These are phyloP conservation scores for Drosophila asahinai DNA, from an alignment of 1,140 invertebrate species.

Conservation along the genomic window DNA sequence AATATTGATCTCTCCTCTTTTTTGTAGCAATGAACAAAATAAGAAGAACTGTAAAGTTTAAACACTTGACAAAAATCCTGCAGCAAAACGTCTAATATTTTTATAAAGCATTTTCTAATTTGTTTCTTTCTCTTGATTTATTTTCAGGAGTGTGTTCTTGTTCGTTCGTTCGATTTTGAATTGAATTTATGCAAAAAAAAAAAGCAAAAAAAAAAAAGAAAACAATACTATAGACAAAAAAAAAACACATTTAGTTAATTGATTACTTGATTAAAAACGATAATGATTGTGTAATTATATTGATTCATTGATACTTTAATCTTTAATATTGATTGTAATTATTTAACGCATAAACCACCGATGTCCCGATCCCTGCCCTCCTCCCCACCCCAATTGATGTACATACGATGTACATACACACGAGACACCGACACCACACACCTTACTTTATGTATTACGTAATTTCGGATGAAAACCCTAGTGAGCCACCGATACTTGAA, in stretches of 20 bases:
- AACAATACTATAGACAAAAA: slow-evolving; percentile 26
- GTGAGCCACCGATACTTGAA: slow-evolving; percentile 19
- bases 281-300: slow-evolving; percentile 81
- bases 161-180: slow-evolving; percentile 75
- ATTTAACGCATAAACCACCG: slow-evolving; percentile 64
- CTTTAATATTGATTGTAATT: slow-evolving; percentile 77
- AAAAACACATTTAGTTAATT: slow-evolving; percentile 71
- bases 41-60: slow-evolving; percentile 18
- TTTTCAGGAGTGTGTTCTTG: slow-evolving; percentile 83
- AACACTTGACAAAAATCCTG: slow-evolving; percentile 47
- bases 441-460: slow-evolving; percentile 52
- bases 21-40: slow-evolving; percentile 56
- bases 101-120: slow-evolving; percentile 75
- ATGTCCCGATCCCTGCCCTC: slow-evolving; percentile 14
- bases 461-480: slow-evolving; percentile 37
- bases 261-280: slow-evolving; percentile 64
- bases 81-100: slow-evolving; percentile 39
- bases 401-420: slow-evolving; percentile 27
- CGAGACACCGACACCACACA: slow-evolving; percentile 14
- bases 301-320: slow-evolving; percentile 63
- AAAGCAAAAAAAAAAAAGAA: slow-evolving; percentile 12
- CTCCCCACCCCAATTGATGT: slow-evolving; percentile 4
- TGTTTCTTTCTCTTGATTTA: slow-evolving; percentile 81
- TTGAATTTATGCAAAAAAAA: slow-evolving; percentile 69
- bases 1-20: slow-evolving; percentile 36